phyloP scores from a whole-genome alignment of 2,113 vertebrate genomes.

The Corapipo altera region DNA sequence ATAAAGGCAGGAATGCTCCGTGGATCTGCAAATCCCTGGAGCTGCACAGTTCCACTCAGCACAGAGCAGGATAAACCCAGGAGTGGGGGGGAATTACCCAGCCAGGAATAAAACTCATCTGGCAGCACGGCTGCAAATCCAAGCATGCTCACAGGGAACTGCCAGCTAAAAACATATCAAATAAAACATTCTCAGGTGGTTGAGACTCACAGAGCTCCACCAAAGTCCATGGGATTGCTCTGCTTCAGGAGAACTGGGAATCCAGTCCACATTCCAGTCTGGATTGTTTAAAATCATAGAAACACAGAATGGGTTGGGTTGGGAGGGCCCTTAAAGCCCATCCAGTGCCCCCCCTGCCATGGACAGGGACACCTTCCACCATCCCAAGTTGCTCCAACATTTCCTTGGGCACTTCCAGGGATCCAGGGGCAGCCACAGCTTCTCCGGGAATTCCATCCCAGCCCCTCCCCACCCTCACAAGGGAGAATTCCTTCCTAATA shows the following conservation, averaged over 20 bases:
- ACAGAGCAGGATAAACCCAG: background rate
- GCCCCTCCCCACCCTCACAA: background rate
- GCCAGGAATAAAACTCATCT: background rate
- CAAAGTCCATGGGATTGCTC: background rate
- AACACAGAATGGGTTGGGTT: background rate
- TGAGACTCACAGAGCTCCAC: background rate
- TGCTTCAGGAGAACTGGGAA: background rate
- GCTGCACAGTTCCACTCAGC: background rate
- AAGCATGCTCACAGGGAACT: background rate
- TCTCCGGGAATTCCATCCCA: background rate
- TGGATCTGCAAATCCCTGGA: background rate
- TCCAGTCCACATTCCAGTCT: fast-evolving
- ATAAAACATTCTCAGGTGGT: background rate
- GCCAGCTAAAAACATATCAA: background rate
- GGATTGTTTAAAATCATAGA: background rate
- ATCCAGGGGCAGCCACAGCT: background rate
- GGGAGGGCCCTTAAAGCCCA: background rate
- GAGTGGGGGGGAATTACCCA: background rate
- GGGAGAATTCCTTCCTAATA: background rate
- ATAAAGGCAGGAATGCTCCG: background rate
- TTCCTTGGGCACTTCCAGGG: background rate
- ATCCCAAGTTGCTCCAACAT: background rate
- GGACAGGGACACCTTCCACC: background rate
- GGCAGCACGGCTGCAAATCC: background rate
- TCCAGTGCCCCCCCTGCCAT: no score